A percentile compares a stretch with the other conserved stretches of the same genome.
Evolutionary conservation across 1,140 invertebrate species (phyloP).

Genomic region (Bombyx mori): ASM3026992v2 NC_085113.1:4402001-4402500

Average conservation of each 20-base stretch:
- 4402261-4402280: slow-evolving; percentile 44
- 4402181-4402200: slow-evolving; percentile 6
- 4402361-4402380: slow-evolving; percentile 28
- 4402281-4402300: slow-evolving; percentile 29
- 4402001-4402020: no score
- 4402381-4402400: slow-evolving; percentile 6
- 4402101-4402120: slow-evolving; percentile 64
- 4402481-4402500: no score
- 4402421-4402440: no score
- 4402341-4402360: slow-evolving; percentile 35
- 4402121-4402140: slow-evolving; percentile 51
- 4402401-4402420: no score
- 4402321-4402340: slow-evolving; percentile 65
- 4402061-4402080: slow-evolving; percentile 42
- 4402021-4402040: no score
- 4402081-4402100: slow-evolving; percentile 59
- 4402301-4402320: slow-evolving; percentile 65
- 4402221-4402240: slow-evolving; percentile 14
- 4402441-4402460: no score
- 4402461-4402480: no score
- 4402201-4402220: slow-evolving; percentile 12
- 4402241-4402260: slow-evolving; percentile 9
- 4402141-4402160: slow-evolving; percentile 61
- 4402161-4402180: slow-evolving; percentile 35
- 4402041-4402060: slow-evolving; percentile 4